phyloP scores from a whole-genome alignment of 2,888 invertebrate species.

The Ferdinandea cuprea region DNA sequence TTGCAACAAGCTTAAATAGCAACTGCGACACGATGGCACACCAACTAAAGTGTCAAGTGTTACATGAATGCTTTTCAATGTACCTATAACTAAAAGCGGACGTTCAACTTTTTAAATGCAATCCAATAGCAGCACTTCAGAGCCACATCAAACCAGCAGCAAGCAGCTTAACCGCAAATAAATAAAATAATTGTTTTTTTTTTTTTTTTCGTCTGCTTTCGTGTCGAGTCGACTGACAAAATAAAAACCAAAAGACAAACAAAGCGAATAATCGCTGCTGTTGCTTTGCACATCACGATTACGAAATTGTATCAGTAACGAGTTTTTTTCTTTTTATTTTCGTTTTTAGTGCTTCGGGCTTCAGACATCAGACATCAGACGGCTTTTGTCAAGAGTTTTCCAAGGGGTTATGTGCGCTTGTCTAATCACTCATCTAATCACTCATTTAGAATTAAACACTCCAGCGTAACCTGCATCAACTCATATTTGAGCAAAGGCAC shows the following conservation, averaged over 20 bases:
- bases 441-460: slow-evolving; percentile 26
- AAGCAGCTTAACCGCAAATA: slow-evolving; percentile 25
- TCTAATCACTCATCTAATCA: slow-evolving; percentile 31
- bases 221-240: slow-evolving; percentile 23
- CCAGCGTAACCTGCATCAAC: slow-evolving; percentile 23
- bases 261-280: slow-evolving; percentile 41
- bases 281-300: slow-evolving; percentile 52
- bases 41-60: slow-evolving; percentile 59
- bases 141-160: slow-evolving; percentile 14
- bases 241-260: slow-evolving; percentile 23
- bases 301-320: slow-evolving; percentile 61
- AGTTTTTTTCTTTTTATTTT: slow-evolving; percentile 48
- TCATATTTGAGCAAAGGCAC: slow-evolving; percentile 24
- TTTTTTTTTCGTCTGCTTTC: too few relatives aligned
- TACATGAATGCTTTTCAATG: slow-evolving; percentile 37
- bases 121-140: slow-evolving; percentile 18
- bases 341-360: neutral
- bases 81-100: slow-evolving; percentile 42
- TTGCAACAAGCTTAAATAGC: slow-evolving; percentile 26
- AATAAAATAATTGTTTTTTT: slow-evolving; percentile 24
- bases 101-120: slow-evolving; percentile 63
- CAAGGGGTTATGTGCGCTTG: neutral
- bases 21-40: slow-evolving; percentile 31
- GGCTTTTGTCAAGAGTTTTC: slow-evolving; percentile 29
- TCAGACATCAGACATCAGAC: too few relatives aligned